phyloP scores from a whole-genome alignment of 2,888 invertebrate genomes.

The Sinotaia quadrata region DNA sequence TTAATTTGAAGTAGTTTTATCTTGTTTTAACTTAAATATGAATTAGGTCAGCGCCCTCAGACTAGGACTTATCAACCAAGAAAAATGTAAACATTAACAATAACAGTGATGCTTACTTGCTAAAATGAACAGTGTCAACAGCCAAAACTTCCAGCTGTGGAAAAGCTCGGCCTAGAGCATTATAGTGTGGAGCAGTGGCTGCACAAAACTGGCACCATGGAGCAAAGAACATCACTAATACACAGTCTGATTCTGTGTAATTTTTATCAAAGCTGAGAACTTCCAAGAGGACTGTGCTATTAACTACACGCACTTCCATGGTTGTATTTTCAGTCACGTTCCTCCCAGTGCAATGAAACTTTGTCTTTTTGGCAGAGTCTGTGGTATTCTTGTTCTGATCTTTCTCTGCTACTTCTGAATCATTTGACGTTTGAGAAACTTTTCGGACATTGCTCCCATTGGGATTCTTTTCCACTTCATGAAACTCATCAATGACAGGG shows the following conservation, averaged over 20 bases:
- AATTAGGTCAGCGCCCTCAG: too few species aligned
- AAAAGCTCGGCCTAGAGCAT: conserved; percentile 89
- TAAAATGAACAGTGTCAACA: conserved; percentile 90
- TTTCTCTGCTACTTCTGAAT: conserved; percentile 13
- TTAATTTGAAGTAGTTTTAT: too few species aligned
- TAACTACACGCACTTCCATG: conserved; percentile 77
- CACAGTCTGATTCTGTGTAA: conserved; percentile 75
- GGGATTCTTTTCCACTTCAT: conserved; percentile 25
- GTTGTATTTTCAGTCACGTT: conserved; percentile 57
- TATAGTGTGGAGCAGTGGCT: conserved; percentile 89
- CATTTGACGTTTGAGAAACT: neutral
- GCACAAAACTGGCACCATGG: conserved; percentile 92
- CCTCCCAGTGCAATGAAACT: conserved; percentile 61
- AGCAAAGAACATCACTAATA: conserved; percentile 90
- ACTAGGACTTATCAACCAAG: too few species aligned
- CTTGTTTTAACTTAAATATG: too few species aligned
- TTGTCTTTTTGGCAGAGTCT: conserved; percentile 54
- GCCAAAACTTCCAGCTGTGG: conserved; percentile 88
- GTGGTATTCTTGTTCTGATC: conserved; percentile 41
- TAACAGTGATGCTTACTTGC: conserved; percentile 67
- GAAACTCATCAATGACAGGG: conserved; percentile 55
- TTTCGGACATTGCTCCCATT: neutral
- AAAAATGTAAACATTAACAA: too few species aligned
- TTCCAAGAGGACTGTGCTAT: conserved; percentile 81
- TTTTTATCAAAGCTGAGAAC: conserved; percentile 76